phyloP scores from a whole-genome alignment of 2,797 vertebrate species.

The Argyrosomus regius region DNA sequence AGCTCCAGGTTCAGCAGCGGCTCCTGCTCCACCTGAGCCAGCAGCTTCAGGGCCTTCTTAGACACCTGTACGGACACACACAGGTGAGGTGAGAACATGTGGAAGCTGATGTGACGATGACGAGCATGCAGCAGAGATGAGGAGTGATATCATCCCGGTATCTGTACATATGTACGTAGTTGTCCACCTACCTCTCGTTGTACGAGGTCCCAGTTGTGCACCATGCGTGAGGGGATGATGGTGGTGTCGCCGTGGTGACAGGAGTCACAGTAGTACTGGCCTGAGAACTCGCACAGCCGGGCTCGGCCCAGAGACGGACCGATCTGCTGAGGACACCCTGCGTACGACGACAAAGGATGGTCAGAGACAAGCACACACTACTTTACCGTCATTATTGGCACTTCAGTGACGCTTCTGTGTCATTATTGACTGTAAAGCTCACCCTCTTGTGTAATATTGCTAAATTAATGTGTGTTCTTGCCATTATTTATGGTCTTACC shows the following conservation, averaged over 20 bases:
- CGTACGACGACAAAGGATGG: neutral
- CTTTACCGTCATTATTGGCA: no score
- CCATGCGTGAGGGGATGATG: slow-evolving; percentile 93
- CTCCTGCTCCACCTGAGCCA: slow-evolving; percentile 88
- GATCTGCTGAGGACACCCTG: slow-evolving; percentile 93
- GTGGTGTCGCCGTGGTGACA: slow-evolving; percentile 90
- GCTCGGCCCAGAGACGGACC: slow-evolving; percentile 90
- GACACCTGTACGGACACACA: slow-evolving; percentile 86
- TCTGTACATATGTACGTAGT: neutral
- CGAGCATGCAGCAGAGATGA: no score
- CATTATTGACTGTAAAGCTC: no score
- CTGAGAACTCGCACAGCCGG: slow-evolving; percentile 92
- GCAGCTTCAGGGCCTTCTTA: slow-evolving; percentile 88
- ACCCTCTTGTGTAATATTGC: no score
- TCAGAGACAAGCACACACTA: no score
- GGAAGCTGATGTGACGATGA: neutral
- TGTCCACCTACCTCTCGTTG: slow-evolving; percentile 85
- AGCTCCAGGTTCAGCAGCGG: slow-evolving; percentile 91
- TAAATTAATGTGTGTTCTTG: neutral
- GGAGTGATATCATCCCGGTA: no score
- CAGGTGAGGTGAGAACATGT: neutral
- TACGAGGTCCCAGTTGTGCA: slow-evolving; percentile 96
- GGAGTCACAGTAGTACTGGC: slow-evolving; percentile 92
- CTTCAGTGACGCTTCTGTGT: no score
- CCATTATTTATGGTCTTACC: slow-evolving; percentile 78